These are phyloP conservation scores for Stercorarius parasiticus DNA, from an alignment of 2,113 vertebrate genomes.

Conservation along the genomic window DNA sequence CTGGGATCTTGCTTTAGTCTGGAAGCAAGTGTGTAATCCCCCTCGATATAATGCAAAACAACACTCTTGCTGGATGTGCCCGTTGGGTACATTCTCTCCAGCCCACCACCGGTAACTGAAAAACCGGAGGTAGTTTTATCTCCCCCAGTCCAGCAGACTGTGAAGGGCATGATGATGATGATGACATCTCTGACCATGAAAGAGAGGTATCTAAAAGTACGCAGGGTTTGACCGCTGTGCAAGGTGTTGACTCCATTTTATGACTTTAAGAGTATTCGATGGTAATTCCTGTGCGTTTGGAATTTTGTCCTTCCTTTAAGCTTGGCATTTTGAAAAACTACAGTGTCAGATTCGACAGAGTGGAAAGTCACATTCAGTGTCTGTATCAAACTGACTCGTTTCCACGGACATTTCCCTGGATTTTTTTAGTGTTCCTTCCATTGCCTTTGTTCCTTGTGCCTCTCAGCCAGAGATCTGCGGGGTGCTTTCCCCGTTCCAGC, in stretches of 20 bases:
- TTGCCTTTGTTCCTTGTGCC: neutral
- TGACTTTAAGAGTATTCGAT: neutral
- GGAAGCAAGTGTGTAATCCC: neutral
- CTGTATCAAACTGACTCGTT: neutral
- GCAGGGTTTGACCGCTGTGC: neutral
- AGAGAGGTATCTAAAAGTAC: neutral
- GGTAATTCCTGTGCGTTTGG: neutral
- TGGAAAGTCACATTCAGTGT: neutral
- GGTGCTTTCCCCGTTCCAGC: neutral
- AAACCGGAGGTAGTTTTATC: neutral
- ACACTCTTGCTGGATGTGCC: neutral
- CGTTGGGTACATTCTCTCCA: rapidly evolving
- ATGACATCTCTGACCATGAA: neutral
- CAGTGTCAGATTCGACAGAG: neutral
- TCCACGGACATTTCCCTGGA: neutral
- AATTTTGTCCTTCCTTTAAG: neutral
- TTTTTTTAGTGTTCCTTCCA: neutral
- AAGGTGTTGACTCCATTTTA: neutral
- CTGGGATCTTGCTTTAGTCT: neutral
- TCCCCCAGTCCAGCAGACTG: neutral
- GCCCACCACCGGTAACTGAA: neutral
- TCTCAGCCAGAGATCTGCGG: neutral
- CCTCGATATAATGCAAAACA: rapidly evolving
- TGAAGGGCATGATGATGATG: neutral
- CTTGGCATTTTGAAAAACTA: neutral